Conservation (phyloP, 2,797 vertebrate genomes). For the Cryptoprocta ferox region DNA sequence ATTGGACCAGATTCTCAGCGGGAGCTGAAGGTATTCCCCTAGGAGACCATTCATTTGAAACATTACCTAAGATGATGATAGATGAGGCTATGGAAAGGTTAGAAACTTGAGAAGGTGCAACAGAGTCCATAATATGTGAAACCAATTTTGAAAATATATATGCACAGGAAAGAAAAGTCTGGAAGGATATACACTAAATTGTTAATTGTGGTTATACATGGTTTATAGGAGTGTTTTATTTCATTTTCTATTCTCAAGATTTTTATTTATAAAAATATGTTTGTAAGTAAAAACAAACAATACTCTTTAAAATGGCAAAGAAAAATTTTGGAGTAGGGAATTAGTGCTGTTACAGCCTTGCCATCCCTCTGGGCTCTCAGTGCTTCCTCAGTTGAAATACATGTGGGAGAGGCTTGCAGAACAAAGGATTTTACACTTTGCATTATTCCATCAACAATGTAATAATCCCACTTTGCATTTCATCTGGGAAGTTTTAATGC, state of each 20-base stretch:
- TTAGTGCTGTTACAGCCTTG: neutral
- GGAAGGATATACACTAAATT: neutral
- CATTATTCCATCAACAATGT: neutral
- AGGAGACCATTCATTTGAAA: neutral
- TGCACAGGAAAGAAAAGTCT: neutral
- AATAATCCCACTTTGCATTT: neutral
- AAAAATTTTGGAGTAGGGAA: neutral
- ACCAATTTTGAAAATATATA: neutral
- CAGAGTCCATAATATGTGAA: neutral
- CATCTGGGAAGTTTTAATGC: neutral
- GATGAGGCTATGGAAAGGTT: neutral
- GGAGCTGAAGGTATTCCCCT: neutral
- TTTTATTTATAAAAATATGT: conserved; percentile 5
- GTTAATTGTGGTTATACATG: neutral
- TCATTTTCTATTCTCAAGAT: conserved; percentile 7
- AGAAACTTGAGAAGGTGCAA: neutral
- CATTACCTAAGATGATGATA: neutral
- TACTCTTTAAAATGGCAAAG: neutral
- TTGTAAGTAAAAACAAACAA: neutral
- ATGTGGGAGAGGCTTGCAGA: neutral
- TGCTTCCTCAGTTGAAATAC: conserved; percentile 5
- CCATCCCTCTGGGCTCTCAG: neutral
- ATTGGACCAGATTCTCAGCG: neutral
- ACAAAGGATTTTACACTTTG: neutral
- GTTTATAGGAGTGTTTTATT: neutral